Conservation (phyloP, 2,797 vertebrate genomes). For the Strix occidentalis region DNA sequence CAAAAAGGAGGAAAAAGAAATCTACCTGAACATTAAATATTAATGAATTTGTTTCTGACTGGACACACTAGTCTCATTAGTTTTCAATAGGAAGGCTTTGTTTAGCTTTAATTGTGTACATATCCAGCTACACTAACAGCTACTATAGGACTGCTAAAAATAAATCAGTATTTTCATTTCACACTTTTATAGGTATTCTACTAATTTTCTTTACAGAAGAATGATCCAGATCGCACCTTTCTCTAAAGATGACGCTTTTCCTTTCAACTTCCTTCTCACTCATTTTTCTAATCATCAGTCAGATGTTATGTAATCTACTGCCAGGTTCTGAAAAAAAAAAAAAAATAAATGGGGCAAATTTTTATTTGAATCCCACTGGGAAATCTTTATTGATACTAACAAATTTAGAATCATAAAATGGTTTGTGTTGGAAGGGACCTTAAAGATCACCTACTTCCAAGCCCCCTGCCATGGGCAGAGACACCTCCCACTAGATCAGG, state of each 20-base stretch:
- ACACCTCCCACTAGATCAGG: too few species aligned
- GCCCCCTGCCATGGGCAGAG: too few species aligned
- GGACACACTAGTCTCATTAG: background rate
- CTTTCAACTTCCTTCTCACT: background rate
- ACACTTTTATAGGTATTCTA: background rate
- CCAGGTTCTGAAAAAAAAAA: background rate
- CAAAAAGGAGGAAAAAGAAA: conserved; percentile 4
- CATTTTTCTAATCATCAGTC: background rate
- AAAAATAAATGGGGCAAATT: background rate
- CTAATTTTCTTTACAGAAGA: background rate
- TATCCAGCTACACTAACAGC: background rate
- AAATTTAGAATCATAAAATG: background rate
- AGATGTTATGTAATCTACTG: background rate
- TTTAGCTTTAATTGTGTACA: background rate
- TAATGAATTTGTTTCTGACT: conserved; percentile 43
- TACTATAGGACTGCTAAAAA: background rate
- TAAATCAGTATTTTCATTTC: background rate
- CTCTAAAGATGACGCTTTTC: background rate
- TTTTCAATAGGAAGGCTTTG: background rate
- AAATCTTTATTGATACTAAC: background rate
- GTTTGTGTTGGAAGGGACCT: too few species aligned
- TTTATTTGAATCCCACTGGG: background rate
- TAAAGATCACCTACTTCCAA: too few species aligned
- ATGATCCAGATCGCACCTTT: background rate
- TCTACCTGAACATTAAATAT: conserved; percentile 15